These are phyloP conservation scores for Drosophila mojavensis DNA, from an alignment of 1,140 invertebrate genomes.

Conservation along the genomic window DNA sequence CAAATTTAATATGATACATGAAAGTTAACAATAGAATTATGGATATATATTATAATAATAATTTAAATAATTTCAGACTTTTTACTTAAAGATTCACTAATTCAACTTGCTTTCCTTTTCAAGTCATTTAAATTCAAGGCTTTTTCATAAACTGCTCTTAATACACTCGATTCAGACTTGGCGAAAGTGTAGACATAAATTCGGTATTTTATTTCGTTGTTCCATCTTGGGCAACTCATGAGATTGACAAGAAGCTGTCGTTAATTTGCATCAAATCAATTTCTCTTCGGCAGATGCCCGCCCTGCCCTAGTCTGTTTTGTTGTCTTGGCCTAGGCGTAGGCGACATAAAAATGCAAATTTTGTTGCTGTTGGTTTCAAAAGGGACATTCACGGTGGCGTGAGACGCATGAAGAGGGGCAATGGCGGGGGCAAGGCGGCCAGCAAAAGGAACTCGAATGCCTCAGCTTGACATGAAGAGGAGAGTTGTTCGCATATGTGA, in stretches of 20 bases:
- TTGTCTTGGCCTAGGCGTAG: conserved; percentile 41
- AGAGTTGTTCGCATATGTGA: conserved; percentile 67
- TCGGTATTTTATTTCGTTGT: conserved; percentile 29
- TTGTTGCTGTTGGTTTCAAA: conserved; percentile 59
- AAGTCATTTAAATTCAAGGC: no score
- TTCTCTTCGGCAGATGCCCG: conserved; percentile 69
- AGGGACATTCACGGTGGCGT: conserved; percentile 5
- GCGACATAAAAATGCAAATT: conserved; percentile 79
- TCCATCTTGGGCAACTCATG: conserved; percentile 28
- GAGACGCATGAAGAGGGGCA: conserved; percentile 7
- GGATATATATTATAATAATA: no score
- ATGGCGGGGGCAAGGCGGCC: neutral
- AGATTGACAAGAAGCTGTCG: conserved; percentile 81
- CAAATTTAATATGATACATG: no score
- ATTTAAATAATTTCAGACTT: no score
- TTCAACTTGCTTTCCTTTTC: no score
- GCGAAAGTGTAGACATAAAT: conserved; percentile 44
- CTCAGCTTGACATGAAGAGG: conserved; percentile 39
- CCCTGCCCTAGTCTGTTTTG: conserved; percentile 15
- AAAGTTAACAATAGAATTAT: no score
- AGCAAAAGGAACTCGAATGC: conserved; percentile 7
- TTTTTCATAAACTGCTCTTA: neutral
- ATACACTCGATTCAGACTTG: neutral
- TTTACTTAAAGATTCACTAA: no score
- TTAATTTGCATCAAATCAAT: conserved; percentile 83